Evolutionary conservation across 2,888 invertebrate species (phyloP), one percentile per base, ranked within the genome.

Genomic region (Trypoxylon attenuatum): DNA sequence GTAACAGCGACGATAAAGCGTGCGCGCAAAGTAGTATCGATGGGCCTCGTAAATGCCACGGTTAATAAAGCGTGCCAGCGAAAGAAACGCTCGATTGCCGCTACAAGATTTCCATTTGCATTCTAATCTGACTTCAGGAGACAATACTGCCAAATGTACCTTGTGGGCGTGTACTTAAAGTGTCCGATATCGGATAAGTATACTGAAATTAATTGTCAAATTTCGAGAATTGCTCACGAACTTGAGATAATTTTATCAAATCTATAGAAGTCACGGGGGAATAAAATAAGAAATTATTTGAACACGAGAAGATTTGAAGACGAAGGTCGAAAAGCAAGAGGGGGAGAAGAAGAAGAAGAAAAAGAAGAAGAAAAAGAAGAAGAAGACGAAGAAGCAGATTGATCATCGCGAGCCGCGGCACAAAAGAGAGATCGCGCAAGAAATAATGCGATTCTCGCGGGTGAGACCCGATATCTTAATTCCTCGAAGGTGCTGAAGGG

Each of bases 401-500:
- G 33, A 33, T 33, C 33, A 33, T 33, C 13, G 8, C 13, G 33
- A 46, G 46, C 3, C 13, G 2, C 10, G 46, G 46, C 19, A 18
- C 2, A 68, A 77, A 65, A 54, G 72, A 63, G 73, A 74, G 73
- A 73, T 69, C 51, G 57, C 52, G 68, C 57, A 68, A 70, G 71
- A 77, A 77, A 79, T 82, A 83, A 82, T 78, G 71, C 69, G 74
- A 78, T 79, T 78, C 76, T 70, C 73, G 70, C 59, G n/a, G 49
- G 64, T 51, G 60, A 63, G 66, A 55, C 71, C 71, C 78, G 80
- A 84, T 83, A 84, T 83, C 83, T 84, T 82, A 84, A 84, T 84
- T 83, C 80, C 72, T 51, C 59, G 71, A 61, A 73, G 75, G 72
- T 74, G 71, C 57, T 70, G 76, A 73, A 73, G 76, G 79, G 82